Base-by-base conservation (phyloP, 37 sponge, comb jelly and placozoan species). In the Oscarella lobularis region DNA sequence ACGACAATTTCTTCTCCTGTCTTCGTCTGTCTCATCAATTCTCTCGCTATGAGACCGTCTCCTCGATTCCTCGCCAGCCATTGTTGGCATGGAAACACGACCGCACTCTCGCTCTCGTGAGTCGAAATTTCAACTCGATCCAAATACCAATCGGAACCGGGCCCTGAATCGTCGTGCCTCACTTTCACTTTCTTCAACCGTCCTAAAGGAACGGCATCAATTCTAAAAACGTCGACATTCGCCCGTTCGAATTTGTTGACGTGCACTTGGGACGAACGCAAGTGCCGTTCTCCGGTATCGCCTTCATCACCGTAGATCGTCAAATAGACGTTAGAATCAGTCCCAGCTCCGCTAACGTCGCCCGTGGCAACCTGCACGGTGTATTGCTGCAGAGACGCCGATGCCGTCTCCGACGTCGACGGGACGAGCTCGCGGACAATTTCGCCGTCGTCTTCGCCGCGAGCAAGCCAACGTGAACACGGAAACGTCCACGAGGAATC, bases 331-430 rank as follows among this genome's bases (percentile, higher is more conserved):
- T 78, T 79, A 37, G 91, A 83, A 66, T 87, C 81, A 9, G 91
- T 90, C 32, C 91, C 87, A 3, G 91, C 91, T 38, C 88, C 91
- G 33, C 88, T 70, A 38, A 72, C 72, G 48, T 84, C 73, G 2
- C 82, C 88, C 1, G 91, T 90, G 14, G 40, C 5, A 0, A 82
- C 76, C 1, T 72, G 67, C 38, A 90, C 60, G 20, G 14, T 9
- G 60, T 27, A 48, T 9, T 48, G 20, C 14, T 48, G 9, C 60
- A 48, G 14, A 20, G 20, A 48, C 60, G 9, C 9, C 20, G 9
- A 27, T 20, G 9, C 20, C 20, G 60, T 48, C 60, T 27, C 20
- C 60, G 14, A 27, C 60, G 20, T 20, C 20, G 20, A n/a, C 60
- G 60, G 60, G 20, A 48, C 14, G 9, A 48, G 60, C 20, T 48